phyloP scores from a whole-genome alignment of 2,888 invertebrate species.

The Cacoxenus indagator region DNA sequence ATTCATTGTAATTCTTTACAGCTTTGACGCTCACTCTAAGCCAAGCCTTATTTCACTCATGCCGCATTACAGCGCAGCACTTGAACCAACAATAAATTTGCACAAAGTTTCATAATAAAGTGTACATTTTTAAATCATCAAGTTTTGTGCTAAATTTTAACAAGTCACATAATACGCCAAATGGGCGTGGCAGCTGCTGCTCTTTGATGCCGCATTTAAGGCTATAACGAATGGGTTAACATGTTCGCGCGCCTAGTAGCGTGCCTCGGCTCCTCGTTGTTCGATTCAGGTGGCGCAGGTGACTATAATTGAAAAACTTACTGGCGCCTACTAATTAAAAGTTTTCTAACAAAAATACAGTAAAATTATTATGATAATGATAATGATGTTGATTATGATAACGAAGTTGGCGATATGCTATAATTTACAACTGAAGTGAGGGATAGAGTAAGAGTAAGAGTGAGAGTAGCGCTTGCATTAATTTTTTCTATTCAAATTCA shows the following conservation, averaged over 20 bases:
- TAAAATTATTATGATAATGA: not conserved
- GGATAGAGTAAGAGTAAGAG: not conserved
- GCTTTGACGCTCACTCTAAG: too few species aligned
- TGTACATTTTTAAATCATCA: constrained; percentile 14
- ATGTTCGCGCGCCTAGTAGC: too few species aligned
- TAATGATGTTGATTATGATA: not conserved
- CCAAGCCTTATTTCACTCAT: too few species aligned
- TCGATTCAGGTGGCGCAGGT: constrained; percentile 43
- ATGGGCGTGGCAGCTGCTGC: constrained; percentile 2
- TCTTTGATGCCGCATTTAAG: not conserved
- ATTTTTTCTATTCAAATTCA: not conserved
- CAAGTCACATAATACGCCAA: not conserved
- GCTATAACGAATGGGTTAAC: not conserved
- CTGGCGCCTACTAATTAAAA: constrained; percentile 54
- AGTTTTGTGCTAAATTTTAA: constrained; percentile 15
- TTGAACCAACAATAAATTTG: too few species aligned
- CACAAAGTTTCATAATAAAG: constrained; percentile 12
- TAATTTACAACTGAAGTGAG: not conserved
- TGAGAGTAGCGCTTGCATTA: not conserved
- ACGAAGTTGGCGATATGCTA: not conserved
- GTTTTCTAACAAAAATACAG: constrained; percentile 37
- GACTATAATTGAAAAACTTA: constrained; percentile 62
- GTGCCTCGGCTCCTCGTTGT: too few species aligned
- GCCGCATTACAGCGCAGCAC: too few species aligned
- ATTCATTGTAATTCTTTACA: too few species aligned